A percentile compares a stretch with the other conserved stretches of the same genome.
phyloP scores from a whole-genome alignment of 1,140 invertebrate genomes.

The Achatina immaculata region DNA sequence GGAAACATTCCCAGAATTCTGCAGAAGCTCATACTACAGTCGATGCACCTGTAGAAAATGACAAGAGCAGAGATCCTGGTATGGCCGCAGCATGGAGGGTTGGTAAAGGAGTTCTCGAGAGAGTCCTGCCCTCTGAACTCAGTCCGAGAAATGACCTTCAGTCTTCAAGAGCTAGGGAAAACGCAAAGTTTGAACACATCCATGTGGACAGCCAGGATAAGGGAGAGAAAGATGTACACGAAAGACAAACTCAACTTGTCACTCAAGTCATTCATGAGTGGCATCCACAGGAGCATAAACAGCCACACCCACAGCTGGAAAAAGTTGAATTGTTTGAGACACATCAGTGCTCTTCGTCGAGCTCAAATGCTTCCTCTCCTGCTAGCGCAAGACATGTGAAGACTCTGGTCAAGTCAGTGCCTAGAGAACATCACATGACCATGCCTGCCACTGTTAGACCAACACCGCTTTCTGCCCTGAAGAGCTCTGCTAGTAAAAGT shows the following conservation, averaged over 20 bases:
- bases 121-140: background rate
- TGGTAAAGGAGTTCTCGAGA: background rate
- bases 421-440: background rate
- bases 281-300: background rate
- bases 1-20: background rate
- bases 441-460: background rate
- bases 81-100: too few species aligned
- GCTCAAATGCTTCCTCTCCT: constrained; percentile 9
- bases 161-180: background rate
- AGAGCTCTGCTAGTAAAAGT: background rate
- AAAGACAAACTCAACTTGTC: background rate
- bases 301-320: background rate
- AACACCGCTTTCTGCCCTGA: background rate
- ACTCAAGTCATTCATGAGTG: background rate
- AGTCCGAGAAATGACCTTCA: background rate
- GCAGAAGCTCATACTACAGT: background rate
- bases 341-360: background rate
- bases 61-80: too few species aligned
- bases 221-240: background rate
- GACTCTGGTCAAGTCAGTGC: background rate
- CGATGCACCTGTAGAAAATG: too few species aligned
- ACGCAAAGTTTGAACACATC: background rate
- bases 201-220: background rate
- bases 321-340: constrained; percentile 9
- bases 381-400: too few species aligned